A percentile compares a stretch with the other conserved stretches of the same genome.
These are phyloP conservation scores for Potorous gilbertii DNA, from an alignment of 2,797 vertebrate species.

Conservation along the genomic window DNA sequence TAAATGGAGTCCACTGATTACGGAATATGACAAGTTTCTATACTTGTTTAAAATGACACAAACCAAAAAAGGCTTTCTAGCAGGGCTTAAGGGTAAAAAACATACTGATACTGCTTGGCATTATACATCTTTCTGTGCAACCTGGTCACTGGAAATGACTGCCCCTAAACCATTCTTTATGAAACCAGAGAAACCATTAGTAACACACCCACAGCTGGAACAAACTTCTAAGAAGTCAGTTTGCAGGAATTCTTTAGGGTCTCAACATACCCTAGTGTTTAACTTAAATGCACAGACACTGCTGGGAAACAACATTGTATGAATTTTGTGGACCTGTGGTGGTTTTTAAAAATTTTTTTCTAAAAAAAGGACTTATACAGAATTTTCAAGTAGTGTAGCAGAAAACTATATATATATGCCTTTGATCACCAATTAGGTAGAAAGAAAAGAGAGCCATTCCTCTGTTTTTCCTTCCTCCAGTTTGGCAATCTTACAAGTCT, in stretches of 20 bases:
- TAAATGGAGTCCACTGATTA: constrained; percentile 52
- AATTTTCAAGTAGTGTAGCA: constrained; percentile 88
- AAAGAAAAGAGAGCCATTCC: constrained; percentile 74
- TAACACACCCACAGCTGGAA: constrained; percentile 82
- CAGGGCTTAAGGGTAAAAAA: constrained; percentile 68
- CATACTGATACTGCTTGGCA: constrained; percentile 72
- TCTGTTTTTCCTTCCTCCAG: constrained; percentile 79
- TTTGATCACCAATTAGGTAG: constrained; percentile 81
- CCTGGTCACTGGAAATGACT: constrained; percentile 77
- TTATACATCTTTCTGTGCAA: constrained; percentile 77
- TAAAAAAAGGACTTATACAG: constrained; percentile 82
- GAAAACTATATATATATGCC: constrained; percentile 80
- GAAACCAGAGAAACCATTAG: constrained; percentile 80
- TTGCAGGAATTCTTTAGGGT: constrained; percentile 79
- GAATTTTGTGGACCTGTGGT: constrained; percentile 78
- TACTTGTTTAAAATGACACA: constrained; percentile 9
- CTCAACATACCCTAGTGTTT: constrained; percentile 54
- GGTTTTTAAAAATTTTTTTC: constrained; percentile 66
- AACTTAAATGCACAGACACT: constrained; percentile 73
- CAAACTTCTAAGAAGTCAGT: constrained; percentile 77
- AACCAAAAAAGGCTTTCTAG: constrained; percentile 51
- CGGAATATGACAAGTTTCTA: constrained; percentile 70
- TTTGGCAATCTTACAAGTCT: constrained; percentile 90
- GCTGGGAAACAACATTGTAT: constrained; percentile 81
- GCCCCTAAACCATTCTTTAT: constrained; percentile 76